Evolutionary conservation across 2,888 invertebrate species (phyloP).

Genomic region (Drosophila mimetica): DNA sequence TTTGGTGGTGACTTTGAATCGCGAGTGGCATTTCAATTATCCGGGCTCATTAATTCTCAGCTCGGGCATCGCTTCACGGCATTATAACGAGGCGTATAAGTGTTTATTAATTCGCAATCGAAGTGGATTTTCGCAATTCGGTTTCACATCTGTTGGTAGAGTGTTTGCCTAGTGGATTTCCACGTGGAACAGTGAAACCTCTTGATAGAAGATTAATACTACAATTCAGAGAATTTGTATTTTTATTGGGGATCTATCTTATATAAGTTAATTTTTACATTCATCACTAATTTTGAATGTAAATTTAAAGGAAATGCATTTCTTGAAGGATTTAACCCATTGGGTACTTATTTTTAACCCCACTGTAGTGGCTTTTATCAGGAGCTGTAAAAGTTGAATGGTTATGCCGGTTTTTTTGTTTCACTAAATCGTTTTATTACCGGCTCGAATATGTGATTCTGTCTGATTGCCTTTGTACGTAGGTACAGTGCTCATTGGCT

Average conservation of each 20-base stretch:
- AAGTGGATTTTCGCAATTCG: not conserved
- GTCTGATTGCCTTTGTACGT: constrained; percentile 27
- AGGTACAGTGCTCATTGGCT: constrained; percentile 4
- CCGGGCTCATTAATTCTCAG: not conserved
- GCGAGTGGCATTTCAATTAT: constrained; percentile 9
- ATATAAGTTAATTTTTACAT: not conserved
- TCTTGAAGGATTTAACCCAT: not conserved
- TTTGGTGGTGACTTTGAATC: constrained; percentile 25
- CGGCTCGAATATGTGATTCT: constrained; percentile 25
- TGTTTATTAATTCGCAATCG: not conserved
- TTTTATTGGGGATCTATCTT: not conserved
- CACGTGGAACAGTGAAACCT: constrained; percentile 1
- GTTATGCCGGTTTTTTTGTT: constrained; percentile 12
- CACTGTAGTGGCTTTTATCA: constrained; percentile 24
- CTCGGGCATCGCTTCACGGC: not conserved
- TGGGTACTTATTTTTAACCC: not conserved
- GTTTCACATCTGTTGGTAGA: not conserved
- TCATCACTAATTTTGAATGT: too few species aligned
- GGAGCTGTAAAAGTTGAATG: constrained; percentile 27
- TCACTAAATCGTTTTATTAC: constrained; percentile 38
- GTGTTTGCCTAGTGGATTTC: not conserved
- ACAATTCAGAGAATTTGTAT: not conserved
- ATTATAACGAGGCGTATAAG: not conserved
- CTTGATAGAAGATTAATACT: not conserved
- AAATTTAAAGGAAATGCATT: too few species aligned